phyloP scores from a whole-genome alignment of 2,113 vertebrate species.

The Macaca nemestrina region DNA sequence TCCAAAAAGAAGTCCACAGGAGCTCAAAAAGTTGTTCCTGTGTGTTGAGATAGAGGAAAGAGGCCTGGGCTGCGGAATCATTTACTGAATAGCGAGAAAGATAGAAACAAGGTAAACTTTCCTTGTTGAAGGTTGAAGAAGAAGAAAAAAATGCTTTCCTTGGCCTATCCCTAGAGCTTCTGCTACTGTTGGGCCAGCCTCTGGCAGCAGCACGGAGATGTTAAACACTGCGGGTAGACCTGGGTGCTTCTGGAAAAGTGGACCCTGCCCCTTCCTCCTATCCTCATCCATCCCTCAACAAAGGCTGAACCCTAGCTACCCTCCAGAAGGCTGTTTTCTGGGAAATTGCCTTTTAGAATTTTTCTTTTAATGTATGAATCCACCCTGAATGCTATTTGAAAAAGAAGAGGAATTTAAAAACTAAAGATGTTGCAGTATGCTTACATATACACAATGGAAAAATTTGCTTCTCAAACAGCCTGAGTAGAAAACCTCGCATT shows the following conservation, averaged over 20 bases:
- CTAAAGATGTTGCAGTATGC: slow-evolving; percentile 3
- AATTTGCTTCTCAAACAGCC: slow-evolving; percentile 65
- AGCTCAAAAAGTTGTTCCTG: slow-evolving; percentile 24
- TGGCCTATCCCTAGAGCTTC: neutral
- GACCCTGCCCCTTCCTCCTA: neutral
- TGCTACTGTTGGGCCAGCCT: neutral
- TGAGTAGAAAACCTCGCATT: slow-evolving; percentile 59
- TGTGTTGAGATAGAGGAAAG: neutral
- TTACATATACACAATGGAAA: slow-evolving; percentile 54
- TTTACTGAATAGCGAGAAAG: slow-evolving; percentile 44
- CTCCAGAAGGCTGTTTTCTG: neutral
- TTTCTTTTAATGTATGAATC: neutral
- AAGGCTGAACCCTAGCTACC: neutral
- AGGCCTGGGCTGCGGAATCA: neutral
- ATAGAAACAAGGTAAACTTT: neutral
- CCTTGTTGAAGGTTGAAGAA: neutral
- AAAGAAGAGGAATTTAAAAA: slow-evolving; percentile 41
- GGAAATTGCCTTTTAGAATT: neutral
- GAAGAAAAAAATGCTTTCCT: neutral
- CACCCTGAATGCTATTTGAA: neutral
- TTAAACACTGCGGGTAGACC: accelerated
- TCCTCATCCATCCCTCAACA: neutral
- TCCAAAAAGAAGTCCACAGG: neutral
- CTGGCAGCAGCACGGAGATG: neutral
- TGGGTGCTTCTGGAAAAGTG: neutral